Evolutionary conservation across 2,888 invertebrate species (phyloP), one percentile per base, ranked within the genome.

Genomic region (Teleiodes luculella): DNA sequence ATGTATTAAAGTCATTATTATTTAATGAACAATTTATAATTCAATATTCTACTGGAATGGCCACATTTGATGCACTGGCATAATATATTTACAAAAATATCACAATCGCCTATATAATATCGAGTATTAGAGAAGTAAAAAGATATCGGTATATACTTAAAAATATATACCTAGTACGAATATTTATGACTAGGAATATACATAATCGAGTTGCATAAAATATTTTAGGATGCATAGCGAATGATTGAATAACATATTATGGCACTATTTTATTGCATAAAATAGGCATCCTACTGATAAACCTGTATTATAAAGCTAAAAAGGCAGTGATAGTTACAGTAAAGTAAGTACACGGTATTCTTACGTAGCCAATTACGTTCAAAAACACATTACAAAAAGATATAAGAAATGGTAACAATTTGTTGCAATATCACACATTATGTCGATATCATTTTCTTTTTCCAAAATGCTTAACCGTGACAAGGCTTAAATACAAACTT

Each of bases 241-340:
- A 39, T 18, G n/a, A 48, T 47, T 45, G 62, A 65, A 65, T 62
- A 71, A 35, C 16, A 60, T n/a, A n/a, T 58, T 86, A 87, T 87
- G 87, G 87, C 87, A 87, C 86, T 86, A 84, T 83, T 80, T 83
- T 80, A 85, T 74, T 65, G 64, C 53, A 57, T 55, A 82, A 83
- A 83, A 79, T 81, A 83, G 80, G 75, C 77, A 79, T 76, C 68
- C 69, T 61, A 57, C 65, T 55, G 56, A 57, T 53, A 68, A 70
- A 73, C 70, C 75, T 75, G 70, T 66, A 64, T 69, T 66, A 69
- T 78, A 78, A 81, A 83, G 78, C 79, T 80, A 72, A 64, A 55
- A 73, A 74, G 82, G 81, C 84, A 83, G 83, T 84, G 80, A 71
- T 62, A 64, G 62, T 66, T 65, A 53, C 54, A 65, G 59, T 24